Evolutionary conservation across 2,888 invertebrate genomes (phyloP).

Genomic region (Uropetala carovei): DNA sequence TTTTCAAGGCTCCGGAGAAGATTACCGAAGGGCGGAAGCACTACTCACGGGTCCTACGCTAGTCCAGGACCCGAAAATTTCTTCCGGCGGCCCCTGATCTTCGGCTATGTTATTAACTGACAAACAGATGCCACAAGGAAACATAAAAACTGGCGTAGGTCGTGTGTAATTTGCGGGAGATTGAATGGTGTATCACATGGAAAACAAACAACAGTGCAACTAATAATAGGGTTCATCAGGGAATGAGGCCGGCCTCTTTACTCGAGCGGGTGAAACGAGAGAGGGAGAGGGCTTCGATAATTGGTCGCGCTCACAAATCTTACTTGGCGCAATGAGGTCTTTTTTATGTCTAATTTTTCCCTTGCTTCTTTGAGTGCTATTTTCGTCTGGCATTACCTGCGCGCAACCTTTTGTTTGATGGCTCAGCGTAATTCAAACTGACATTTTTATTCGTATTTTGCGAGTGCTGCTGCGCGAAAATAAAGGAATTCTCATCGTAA

Average conservation of each 20-base stretch:
- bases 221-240: conserved; percentile 45
- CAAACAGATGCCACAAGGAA: conserved; percentile 60
- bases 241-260: conserved; percentile 26
- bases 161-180: conserved; percentile 61
- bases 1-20: not conserved
- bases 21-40: not conserved
- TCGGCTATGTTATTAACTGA: conserved; percentile 55
- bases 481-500: too few relatives aligned
- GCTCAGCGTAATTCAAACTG: too few relatives aligned
- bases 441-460: too few relatives aligned
- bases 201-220: conserved; percentile 52
- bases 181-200: conserved; percentile 58
- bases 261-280: not conserved
- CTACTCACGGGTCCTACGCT: conserved; percentile 23
- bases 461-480: too few relatives aligned
- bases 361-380: too few relatives aligned
- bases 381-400: too few relatives aligned
- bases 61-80: conserved; percentile 35
- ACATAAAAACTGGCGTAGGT: conserved; percentile 52
- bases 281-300: conserved; percentile 1
- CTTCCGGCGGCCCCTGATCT: conserved; percentile 18
- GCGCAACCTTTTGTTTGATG: too few relatives aligned
- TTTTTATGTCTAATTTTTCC: too few relatives aligned
- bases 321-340: not conserved
- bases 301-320: not conserved